Evolutionary conservation across 2,113 vertebrate species (phyloP).

Genomic region (Thalassarche chlororhynchos): DNA sequence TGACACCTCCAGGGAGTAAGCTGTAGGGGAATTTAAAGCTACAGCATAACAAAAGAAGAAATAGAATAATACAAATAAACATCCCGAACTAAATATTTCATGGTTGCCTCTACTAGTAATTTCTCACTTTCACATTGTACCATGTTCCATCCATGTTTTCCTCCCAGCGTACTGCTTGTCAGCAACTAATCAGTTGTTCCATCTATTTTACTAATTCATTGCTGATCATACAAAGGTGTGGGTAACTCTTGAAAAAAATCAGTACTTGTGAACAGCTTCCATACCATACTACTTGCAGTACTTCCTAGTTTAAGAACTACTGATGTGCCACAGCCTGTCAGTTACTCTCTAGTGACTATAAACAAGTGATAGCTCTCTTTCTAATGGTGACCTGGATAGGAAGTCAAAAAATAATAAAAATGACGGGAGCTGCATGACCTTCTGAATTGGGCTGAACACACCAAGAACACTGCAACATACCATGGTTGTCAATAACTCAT

Average conservation of each 20-base stretch:
- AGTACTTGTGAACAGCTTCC: not conserved
- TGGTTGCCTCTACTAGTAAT: not conserved
- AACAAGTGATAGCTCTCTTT: not conserved
- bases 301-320: not conserved
- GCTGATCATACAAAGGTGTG: not conserved
- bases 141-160: not conserved
- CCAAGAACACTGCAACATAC: constrained; percentile 69
- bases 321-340: not conserved
- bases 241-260: not conserved
- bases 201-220: not conserved
- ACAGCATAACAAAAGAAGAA: not conserved
- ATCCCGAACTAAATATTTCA: not conserved
- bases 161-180: not conserved
- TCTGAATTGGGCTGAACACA: not conserved
- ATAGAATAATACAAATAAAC: not conserved
- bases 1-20: not conserved
- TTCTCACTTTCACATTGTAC: not conserved
- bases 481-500: constrained; percentile 90
- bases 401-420: not conserved
- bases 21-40: not conserved
- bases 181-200: not conserved
- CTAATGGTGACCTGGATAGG: not conserved
- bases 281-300: not conserved
- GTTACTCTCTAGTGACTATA: not conserved
- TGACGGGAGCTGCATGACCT: not conserved